Percentiles rank a stretch among this genome's conserved stretches.
These are phyloP conservation scores for Ophion ellenae DNA, from an alignment of 2,888 invertebrate genomes.

Conservation along the genomic window DNA sequence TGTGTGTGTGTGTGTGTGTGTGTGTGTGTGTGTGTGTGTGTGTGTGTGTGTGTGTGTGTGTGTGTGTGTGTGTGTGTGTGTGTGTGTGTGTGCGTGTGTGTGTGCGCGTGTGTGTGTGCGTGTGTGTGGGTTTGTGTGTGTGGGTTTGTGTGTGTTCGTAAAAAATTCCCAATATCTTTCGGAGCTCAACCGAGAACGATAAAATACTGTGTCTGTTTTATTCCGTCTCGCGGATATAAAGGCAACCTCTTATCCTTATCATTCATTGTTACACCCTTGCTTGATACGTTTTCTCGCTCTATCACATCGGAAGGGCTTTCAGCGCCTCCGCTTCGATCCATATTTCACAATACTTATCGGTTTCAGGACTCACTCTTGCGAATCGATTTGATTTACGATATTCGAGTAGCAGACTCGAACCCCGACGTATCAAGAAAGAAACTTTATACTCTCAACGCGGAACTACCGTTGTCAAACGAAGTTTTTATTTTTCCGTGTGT, in stretches of 20 bases:
- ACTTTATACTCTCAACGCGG: neutral
- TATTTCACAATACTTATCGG: conserved; percentile 42
- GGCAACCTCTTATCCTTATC: conserved; percentile 44
- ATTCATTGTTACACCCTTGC: conserved; percentile 30
- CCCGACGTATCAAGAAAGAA: conserved; percentile 8
- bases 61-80: no score
- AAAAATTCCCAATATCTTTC: conserved; percentile 40
- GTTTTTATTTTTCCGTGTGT: conserved; percentile 1
- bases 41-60: no score
- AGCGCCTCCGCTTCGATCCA: conserved; percentile 19
- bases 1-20: no score
- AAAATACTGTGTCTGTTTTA: conserved; percentile 55
- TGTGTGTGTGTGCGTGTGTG: no score
- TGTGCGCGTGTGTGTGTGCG: no score
- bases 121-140: no score
- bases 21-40: no score
- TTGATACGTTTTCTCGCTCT: conserved; percentile 15
- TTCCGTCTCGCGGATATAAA: conserved; percentile 48
- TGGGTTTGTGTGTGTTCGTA: neutral
- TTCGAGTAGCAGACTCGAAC: conserved; percentile 11
- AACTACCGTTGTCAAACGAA: conserved; percentile 26
- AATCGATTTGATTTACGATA: conserved; percentile 43
- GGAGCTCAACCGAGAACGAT: conserved; percentile 39
- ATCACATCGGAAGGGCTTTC: conserved; percentile 3
- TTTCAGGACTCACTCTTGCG: conserved; percentile 1